Evolutionary conservation across 2,797 vertebrate genomes (phyloP).

Genomic region (Cheirogaleus major): DNA sequence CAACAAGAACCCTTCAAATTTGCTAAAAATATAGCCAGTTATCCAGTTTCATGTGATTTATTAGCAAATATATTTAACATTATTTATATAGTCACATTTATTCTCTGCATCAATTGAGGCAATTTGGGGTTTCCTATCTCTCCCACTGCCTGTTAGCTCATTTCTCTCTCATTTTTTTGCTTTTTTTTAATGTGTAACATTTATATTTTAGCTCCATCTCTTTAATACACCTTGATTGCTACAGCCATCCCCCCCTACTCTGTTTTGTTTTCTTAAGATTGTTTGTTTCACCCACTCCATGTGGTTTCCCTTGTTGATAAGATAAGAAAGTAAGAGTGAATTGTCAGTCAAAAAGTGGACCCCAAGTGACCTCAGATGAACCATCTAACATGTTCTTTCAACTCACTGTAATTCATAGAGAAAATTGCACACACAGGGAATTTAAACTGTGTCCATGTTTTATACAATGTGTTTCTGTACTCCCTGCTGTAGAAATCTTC

Average conservation of each 20-base stretch:
- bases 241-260: background rate
- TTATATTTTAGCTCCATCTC: background rate
- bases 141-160: background rate
- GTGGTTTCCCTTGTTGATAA: background rate
- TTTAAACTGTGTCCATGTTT: background rate
- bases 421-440: background rate
- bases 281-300: background rate
- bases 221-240: background rate
- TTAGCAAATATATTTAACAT: background rate
- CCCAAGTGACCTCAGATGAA: conserved; percentile 37
- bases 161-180: background rate
- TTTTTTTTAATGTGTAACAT: conserved; percentile 14
- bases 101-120: background rate
- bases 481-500: background rate
- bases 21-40: background rate
- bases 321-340: conserved; percentile 20
- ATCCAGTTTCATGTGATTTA: background rate
- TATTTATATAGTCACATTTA: background rate
- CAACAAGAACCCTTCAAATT: background rate
- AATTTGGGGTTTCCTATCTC: background rate
- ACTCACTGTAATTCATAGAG: background rate
- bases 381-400: background rate
- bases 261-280: background rate
- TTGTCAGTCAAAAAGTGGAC: background rate
- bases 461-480: background rate